These are phyloP conservation scores for Lordiphosa andalusiaca DNA, from an alignment of 2,888 invertebrate species.

Conservation along the genomic window DNA sequence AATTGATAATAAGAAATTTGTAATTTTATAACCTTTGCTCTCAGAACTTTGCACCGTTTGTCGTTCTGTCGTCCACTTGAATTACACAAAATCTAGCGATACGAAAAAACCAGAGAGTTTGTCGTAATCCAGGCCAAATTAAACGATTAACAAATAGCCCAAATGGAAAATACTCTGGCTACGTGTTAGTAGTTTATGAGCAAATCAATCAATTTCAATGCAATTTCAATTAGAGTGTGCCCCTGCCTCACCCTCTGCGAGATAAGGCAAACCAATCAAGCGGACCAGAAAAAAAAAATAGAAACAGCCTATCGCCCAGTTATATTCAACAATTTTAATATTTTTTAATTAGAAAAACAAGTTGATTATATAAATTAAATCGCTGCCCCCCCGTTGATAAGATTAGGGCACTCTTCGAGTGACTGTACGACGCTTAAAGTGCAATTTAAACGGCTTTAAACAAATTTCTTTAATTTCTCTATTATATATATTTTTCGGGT, in stretches of 20 bases:
- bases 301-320: conserved; percentile 3
- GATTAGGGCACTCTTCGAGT: conserved; percentile 58
- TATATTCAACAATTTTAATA: conserved; percentile 71
- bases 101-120: conserved; percentile 6
- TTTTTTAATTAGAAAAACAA: conserved; percentile 78
- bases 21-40: conserved; percentile 16
- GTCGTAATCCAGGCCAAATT: conserved; percentile 36
- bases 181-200: conserved; percentile 47
- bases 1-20: no score
- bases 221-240: conserved; percentile 69
- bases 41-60: conserved; percentile 7
- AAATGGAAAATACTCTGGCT: conserved; percentile 3
- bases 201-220: conserved; percentile 74
- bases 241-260: conserved; percentile 15
- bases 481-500: conserved; percentile 27
- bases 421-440: conserved; percentile 73
- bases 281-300: conserved; percentile 41
- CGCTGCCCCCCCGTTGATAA: conserved; percentile 62
- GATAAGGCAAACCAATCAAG: conserved; percentile 58
- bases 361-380: conserved; percentile 78
- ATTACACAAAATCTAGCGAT: conserved; percentile 37
- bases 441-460: conserved; percentile 75
- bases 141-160: conserved; percentile 58
- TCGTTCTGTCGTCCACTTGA: conserved; percentile 24
- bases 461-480: conserved; percentile 68